Evolutionary conservation across 2,888 invertebrate species (phyloP).

Genomic region (Camptogramma bilineatum): DNA sequence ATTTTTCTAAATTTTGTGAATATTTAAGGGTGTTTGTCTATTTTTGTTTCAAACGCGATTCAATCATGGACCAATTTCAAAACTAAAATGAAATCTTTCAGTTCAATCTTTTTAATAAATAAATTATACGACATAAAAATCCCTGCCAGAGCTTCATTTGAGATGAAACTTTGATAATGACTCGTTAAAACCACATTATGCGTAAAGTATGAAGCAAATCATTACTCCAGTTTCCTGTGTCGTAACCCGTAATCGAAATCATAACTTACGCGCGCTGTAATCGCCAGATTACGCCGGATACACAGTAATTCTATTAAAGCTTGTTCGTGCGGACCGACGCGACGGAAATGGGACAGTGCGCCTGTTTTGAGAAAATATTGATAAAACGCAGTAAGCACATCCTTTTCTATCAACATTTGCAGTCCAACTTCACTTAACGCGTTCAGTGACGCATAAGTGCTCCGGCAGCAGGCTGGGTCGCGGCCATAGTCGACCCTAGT

Average conservation of each 20-base stretch:
- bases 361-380: slow-evolving; percentile 16
- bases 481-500: too few species aligned
- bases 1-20: too few species aligned
- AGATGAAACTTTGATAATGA: background rate
- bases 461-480: too few species aligned
- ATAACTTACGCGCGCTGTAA: slow-evolving; percentile 46
- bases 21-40: too few species aligned
- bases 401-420: background rate
- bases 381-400: slow-evolving; percentile 2
- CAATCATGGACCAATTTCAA: too few species aligned
- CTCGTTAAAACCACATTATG: background rate
- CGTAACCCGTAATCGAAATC: slow-evolving; percentile 37
- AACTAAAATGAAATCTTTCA: too few species aligned
- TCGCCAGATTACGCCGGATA: slow-evolving; percentile 41
- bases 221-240: slow-evolving; percentile 9
- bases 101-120: too few species aligned
- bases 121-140: too few species aligned
- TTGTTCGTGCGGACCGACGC: slow-evolving; percentile 35
- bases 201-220: slow-evolving; percentile 9
- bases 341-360: slow-evolving; percentile 15
- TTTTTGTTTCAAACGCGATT: too few species aligned
- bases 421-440: background rate
- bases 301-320: slow-evolving; percentile 52
- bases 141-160: too few species aligned
- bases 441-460: too few species aligned